Percentiles rank a stretch among this genome's conserved stretches.
These are phyloP conservation scores for Amphiprion percula DNA, from an alignment of 2,113 vertebrate species.

Conservation along the genomic window DNA sequence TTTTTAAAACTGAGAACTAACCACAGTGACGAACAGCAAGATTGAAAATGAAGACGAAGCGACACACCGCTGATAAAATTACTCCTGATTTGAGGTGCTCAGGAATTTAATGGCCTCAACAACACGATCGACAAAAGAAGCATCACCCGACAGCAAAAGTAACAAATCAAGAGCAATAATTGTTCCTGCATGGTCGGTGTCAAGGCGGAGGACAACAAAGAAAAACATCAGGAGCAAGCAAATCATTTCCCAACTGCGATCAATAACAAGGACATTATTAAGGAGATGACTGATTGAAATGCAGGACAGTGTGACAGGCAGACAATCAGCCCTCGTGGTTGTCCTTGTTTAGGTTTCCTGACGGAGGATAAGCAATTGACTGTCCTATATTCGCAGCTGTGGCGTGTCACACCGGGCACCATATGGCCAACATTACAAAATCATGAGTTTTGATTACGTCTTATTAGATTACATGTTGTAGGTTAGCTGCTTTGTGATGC, in stretches of 20 bases:
- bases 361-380: conserved; percentile 56
- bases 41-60: background rate
- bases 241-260: conserved; percentile 49
- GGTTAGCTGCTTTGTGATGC: conserved; percentile 41
- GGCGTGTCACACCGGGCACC: conserved; percentile 35
- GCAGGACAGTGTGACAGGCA: conserved; percentile 45
- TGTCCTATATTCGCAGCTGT: conserved; percentile 61
- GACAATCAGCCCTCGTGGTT: conserved; percentile 62
- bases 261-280: conserved; percentile 56
- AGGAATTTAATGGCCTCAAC: background rate
- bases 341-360: conserved; percentile 56
- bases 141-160: conserved; percentile 11
- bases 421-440: conserved; percentile 56
- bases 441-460: conserved; percentile 46
- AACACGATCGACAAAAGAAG: conserved; percentile 6
- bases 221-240: conserved; percentile 17
- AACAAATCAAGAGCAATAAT: conserved; percentile 40
- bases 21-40: background rate
- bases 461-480: conserved; percentile 41
- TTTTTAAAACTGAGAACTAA: background rate
- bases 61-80: conserved; percentile 7
- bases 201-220: conserved; percentile 31
- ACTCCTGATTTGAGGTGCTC: conserved; percentile 3
- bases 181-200: conserved; percentile 28
- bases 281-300: conserved; percentile 67